A percentile compares a stretch with the other conserved stretches of the same genome.
These are phyloP conservation scores for Drosophila pandora DNA, from an alignment of 1,140 invertebrate genomes.

Conservation along the genomic window DNA sequence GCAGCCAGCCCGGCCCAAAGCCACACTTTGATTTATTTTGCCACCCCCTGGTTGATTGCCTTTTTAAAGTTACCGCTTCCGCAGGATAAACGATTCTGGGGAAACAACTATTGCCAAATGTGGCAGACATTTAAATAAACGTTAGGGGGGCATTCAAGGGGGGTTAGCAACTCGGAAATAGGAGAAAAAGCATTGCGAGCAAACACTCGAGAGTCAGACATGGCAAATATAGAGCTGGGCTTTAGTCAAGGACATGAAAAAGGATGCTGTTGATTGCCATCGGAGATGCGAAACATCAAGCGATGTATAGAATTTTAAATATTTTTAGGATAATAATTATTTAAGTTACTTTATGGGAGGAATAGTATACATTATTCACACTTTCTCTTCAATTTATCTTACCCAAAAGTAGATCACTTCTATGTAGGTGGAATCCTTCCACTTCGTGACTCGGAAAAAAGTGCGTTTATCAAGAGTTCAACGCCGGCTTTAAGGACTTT, in stretches of 20 bases:
- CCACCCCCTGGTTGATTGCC: slow-evolving; percentile 46
- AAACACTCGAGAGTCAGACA: slow-evolving; percentile 67
- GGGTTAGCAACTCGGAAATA: slow-evolving; percentile 4
- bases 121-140: slow-evolving; percentile 76
- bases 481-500: slow-evolving; percentile 28
- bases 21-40: slow-evolving; percentile 59
- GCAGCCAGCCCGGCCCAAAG: slow-evolving; percentile 42
- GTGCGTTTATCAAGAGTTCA: slow-evolving; percentile 16
- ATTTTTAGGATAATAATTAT: no score
- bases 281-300: neutral
- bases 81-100: slow-evolving; percentile 6
- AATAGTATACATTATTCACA: no score
- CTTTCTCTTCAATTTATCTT: neutral
- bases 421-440: neutral
- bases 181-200: slow-evolving; percentile 52
- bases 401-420: neutral
- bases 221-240: slow-evolving; percentile 53
- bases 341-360: no score
- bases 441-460: slow-evolving; percentile 3
- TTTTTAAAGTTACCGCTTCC: slow-evolving; percentile 49
- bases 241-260: slow-evolving; percentile 55
- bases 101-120: slow-evolving; percentile 59
- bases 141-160: slow-evolving; percentile 25
- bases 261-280: slow-evolving; percentile 12
- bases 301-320: neutral